Evolutionary conservation across 1,140 invertebrate genomes (phyloP), one percentile per base, ranked within the genome.

Genomic region (Drosophila lowei): DNA sequence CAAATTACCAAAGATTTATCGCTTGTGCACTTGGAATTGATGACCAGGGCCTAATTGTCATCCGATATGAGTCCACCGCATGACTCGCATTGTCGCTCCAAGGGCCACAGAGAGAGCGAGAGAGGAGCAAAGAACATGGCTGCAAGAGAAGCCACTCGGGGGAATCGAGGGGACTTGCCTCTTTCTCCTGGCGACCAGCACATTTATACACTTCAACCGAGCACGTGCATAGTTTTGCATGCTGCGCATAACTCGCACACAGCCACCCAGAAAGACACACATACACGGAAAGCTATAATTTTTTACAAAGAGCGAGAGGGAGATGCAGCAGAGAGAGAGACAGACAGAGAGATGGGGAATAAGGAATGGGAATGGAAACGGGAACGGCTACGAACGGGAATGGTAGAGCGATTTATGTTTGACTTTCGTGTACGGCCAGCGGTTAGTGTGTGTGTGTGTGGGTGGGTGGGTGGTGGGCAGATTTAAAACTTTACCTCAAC

Each of bases 31-130:
- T 88, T 88, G 83, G 63, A 88, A 88, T 88, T 88, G 83, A 88
- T 88, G 83, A 88, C 83, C 83, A 88, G 83, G 83, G 83, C 83
- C 83, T 88, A 88, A 88, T 88, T 88, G 83, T 88, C 83, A 88
- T 88, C 83, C 83, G 83, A 88, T 88, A 88, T 88, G 83, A 88
- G 66, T 88, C 84, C 79, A 88, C 83, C 81, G 81, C 81, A 86
- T 85, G 81, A 85, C 81, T 85, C 81, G 81, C 81, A 86, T 85
- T 85, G 81, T 86, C 81, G 81, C 57, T 72, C 55, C 60, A 67
- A 42, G 57, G 59, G 70, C 46, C 44, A 38, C 38, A 18, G 5
- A 28, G 30, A 9, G 30, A 6, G 5, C 0, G 30, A 9, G 30
- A 8, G 7, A 30, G 30, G 8, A 9, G 34, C 34, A 38, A 38